Base-by-base conservation (phyloP, 2,113 vertebrate genomes). In the Corvus cornix region DNA sequence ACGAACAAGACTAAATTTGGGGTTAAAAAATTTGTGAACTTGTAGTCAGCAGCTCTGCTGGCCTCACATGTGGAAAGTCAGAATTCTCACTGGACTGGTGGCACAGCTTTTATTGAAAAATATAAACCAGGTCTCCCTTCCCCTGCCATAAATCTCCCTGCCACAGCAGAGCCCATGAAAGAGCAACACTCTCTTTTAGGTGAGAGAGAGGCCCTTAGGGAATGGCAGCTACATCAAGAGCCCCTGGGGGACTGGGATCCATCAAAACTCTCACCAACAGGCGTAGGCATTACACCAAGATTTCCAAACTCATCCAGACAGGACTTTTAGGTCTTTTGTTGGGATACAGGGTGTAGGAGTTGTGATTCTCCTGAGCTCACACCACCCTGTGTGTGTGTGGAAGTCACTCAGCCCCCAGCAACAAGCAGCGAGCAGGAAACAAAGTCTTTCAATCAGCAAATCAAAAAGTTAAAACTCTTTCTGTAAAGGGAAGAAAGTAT, bases 271-370 rank as follows among this genome's bases (percentile, higher is more conserved):
- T 48, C 37, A 56, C 49, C 68, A 79, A 27, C 16, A 43, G 51
- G 64, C 0, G 0, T 0, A 56, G 51, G 41, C 37, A 62, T 30
- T 27, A 17, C 24, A 63, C 16, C 49, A 75, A 10, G 4, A 60
- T 39, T 77, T 58, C 70, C 73, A 63, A 73, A 83, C 17, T 43
- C 26, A 31, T 8, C 60, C 53, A 60, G 46, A 51, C 19, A 17
- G 55, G 11, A 30, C 24, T 67, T 53, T 66, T 3, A 79, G 60
- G 70, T 23, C n/a, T 66, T 66, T 18, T 26, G 21, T 44, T 22
- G 84, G 72, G n/a, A 77, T 6, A n/a, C 26, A 80, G 43, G 28
- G 49, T 7, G 30, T 2, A 87, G 49, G 60, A 78, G 20, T 7
- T 4, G 5, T 18, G 68, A 31, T 44, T 55, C 44, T 46, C 56